Percentiles rank a stretch among this genome's conserved stretches.
Evolutionary conservation across 2,113 vertebrate genomes (phyloP).

Genomic region (Andinoacara biseriatus): DNA sequence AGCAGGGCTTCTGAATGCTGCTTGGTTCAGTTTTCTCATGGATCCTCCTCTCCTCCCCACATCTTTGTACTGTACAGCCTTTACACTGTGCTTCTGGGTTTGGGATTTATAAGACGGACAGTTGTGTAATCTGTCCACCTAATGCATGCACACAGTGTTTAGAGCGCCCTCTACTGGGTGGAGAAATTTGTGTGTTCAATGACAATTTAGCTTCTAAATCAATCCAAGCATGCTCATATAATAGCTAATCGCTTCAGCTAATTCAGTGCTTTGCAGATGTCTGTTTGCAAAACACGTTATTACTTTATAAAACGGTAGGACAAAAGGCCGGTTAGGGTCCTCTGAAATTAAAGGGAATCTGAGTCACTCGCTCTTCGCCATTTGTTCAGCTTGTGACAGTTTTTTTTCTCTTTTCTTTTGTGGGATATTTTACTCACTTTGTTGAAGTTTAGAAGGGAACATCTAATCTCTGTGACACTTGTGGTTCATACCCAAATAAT

Average conservation of each 20-base stretch:
- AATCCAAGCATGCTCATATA: not conserved
- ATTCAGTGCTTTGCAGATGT: conserved; percentile 2
- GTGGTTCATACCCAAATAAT: not conserved
- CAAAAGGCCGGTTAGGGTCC: not conserved
- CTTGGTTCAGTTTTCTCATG: not conserved
- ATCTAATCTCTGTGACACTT: not conserved
- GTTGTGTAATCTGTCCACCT: not conserved
- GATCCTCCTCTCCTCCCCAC: not conserved
- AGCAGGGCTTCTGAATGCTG: not conserved
- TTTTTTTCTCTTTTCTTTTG: not conserved
- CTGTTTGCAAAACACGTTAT: not conserved
- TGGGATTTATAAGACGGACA: not conserved
- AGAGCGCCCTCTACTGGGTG: conserved; percentile 23
- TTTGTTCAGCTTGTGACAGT: not conserved
- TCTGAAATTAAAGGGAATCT: not conserved
- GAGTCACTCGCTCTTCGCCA: not conserved
- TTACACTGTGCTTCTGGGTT: not conserved
- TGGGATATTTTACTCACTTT: not conserved
- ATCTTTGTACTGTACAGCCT: not conserved
- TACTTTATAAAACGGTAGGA: not conserved
- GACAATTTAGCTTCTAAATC: not conserved
- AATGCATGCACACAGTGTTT: not conserved
- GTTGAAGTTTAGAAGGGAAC: not conserved
- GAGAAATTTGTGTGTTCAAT: not conserved
- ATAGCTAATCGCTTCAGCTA: not conserved